Percentiles rank a stretch among this genome's conserved stretches.
Evolutionary conservation across 2,888 invertebrate genomes (phyloP).

Genomic region (Malthinus seriepunctatus): DNA sequence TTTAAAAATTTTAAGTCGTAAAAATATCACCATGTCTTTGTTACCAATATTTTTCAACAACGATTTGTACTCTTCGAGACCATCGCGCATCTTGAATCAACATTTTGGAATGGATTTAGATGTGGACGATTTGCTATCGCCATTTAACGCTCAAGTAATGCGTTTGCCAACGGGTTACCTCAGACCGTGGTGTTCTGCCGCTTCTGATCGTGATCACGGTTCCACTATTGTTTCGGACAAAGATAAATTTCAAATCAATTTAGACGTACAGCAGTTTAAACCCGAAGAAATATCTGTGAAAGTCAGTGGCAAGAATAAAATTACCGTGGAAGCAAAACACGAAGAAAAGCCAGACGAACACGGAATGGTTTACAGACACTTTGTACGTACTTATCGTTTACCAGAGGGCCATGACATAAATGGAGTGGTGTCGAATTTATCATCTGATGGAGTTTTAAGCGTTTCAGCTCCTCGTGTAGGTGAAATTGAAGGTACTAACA

Average conservation of each 20-base stretch:
- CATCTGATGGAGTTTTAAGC: constrained; percentile 72
- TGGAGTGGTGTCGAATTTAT: constrained; percentile 71
- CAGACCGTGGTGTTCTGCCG: constrained; percentile 55
- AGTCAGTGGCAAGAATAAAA: constrained; percentile 62
- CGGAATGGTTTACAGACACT: constrained; percentile 74
- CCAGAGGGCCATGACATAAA: constrained; percentile 75
- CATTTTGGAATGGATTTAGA: constrained; percentile 59
- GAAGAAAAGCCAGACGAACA: constrained; percentile 75
- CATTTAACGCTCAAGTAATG: not conserved
- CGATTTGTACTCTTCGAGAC: not conserved
- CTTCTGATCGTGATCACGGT: constrained; percentile 58
- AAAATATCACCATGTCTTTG: too few species aligned
- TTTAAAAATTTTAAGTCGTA: too few species aligned
- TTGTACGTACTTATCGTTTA: constrained; percentile 71
- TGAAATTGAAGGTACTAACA: constrained; percentile 48
- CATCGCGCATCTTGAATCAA: constrained; percentile 54
- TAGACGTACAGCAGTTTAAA: constrained; percentile 77
- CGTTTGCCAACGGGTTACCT: constrained; percentile 42
- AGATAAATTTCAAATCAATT: constrained; percentile 69
- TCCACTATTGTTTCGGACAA: constrained; percentile 62
- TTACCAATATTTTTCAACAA: not conserved
- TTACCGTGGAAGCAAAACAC: constrained; percentile 77
- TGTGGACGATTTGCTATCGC: constrained; percentile 56
- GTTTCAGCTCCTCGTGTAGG: constrained; percentile 64
- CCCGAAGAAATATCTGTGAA: constrained; percentile 78